A percentile compares a stretch with the other conserved stretches of the same genome.
phyloP scores from a whole-genome alignment of 2,113 vertebrate species.

The Tinamus guttatus region DNA sequence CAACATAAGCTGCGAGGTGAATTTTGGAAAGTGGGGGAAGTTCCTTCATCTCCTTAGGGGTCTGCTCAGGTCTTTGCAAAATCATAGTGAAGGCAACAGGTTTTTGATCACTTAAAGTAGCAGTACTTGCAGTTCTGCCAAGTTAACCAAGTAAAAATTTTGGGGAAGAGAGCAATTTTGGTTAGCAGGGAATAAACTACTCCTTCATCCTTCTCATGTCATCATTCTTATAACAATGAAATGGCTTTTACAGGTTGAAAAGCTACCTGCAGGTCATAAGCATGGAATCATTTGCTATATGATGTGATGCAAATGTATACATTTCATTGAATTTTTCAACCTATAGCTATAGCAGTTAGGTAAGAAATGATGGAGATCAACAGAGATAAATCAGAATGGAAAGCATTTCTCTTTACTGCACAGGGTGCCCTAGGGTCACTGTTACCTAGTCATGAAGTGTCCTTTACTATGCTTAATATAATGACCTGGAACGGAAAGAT shows the following conservation, averaged over 20 bases:
- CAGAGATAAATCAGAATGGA: not conserved
- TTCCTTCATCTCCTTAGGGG: not conserved
- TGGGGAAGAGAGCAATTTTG: not conserved
- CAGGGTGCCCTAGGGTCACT: not conserved
- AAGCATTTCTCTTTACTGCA: not conserved
- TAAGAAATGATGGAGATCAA: not conserved
- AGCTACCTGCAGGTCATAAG: not conserved
- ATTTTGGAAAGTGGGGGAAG: not conserved
- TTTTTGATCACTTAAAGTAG: not conserved
- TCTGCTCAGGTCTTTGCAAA: not conserved
- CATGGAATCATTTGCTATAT: not conserved
- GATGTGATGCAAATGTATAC: too few relatives aligned
- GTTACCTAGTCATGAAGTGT: too few relatives aligned
- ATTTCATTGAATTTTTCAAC: not conserved
- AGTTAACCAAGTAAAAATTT: not conserved
- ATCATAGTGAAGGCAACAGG: not conserved
- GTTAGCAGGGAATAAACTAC: not conserved
- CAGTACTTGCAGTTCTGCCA: not conserved
- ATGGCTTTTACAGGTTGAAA: not conserved
- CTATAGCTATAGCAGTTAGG: not conserved
- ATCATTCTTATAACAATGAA: not conserved
- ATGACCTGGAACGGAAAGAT: too few relatives aligned
- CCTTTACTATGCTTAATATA: not conserved
- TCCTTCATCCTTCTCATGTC: not conserved
- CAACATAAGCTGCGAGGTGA: not conserved